Conservation (phyloP, 2,888 invertebrate genomes). For the Latheticus oryzae region DNA sequence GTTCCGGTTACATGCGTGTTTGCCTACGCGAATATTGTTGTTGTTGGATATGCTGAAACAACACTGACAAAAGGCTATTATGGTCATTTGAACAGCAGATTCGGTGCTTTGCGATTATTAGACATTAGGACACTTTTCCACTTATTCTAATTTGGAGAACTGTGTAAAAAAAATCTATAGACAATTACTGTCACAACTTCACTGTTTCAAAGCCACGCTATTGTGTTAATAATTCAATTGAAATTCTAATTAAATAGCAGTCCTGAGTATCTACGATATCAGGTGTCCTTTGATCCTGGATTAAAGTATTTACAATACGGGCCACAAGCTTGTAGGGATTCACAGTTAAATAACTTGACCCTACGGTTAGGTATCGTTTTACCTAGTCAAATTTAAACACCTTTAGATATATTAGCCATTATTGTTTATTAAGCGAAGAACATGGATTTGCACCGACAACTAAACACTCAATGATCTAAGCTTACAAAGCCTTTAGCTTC, state of each 20-base stretch:
- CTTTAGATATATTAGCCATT: conserved; percentile 36
- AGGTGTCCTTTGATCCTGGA: conserved; percentile 44
- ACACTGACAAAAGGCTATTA: no score
- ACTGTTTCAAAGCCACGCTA: conserved; percentile 28
- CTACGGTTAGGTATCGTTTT: conserved; percentile 36
- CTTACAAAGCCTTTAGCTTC: conserved; percentile 7
- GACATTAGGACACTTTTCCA: no score
- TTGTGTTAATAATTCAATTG: conserved; percentile 39
- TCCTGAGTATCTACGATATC: conserved; percentile 38
- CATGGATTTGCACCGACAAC: conserved; percentile 17
- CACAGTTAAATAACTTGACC: conserved; percentile 45
- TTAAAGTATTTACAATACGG: conserved; percentile 43
- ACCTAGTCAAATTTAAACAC: conserved; percentile 38
- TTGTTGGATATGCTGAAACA: conserved; percentile 8
- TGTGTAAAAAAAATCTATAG: neutral
- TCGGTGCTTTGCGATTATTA: no score
- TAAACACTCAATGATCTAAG: conserved; percentile 16
- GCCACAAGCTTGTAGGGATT: conserved; percentile 43
- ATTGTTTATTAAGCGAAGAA: conserved; percentile 31
- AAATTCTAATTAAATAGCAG: conserved; percentile 41
- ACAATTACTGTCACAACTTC: conserved; percentile 8
- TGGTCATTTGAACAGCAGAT: no score
- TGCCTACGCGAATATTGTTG: conserved; percentile 32
- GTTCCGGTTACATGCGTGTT: conserved; percentile 41
- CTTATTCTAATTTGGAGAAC: no score